Base-by-base conservation (phyloP, 2,888 invertebrate genomes). In the Lithophane semibrunnea region DNA sequence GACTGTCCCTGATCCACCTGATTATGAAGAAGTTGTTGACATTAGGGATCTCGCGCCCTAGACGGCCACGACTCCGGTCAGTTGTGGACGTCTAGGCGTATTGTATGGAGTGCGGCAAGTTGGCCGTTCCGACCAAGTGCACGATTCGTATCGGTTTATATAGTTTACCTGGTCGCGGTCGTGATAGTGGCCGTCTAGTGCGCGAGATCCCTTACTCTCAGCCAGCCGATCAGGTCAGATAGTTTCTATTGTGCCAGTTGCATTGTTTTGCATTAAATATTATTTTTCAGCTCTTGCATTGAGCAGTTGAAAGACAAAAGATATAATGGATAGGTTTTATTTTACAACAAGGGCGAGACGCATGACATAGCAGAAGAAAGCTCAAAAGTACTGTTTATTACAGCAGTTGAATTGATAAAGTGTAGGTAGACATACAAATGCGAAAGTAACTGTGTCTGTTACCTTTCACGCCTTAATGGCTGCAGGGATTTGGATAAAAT, bases 251-350 rank as follows among this genome's bases (percentile, higher is more conserved):
- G 54, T 71, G 16, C 7, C 24, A 63, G 16, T 12, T 65, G 29
- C 47, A 54, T 47, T 49, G 60, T 66, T 37, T 60, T 64, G 52
- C 49, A 37, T 64, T 24, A n/a, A 42, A 54, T 54, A 24, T 61
- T 18, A 47, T 63, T 52, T 64, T 64, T n/a, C 13, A 9, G 42
- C 56, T 49, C 10, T 24, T 76, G 10, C 29, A 16, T 56, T 16
- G 29, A 80, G 24, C 80, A 44, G 29, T 56, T 29, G 13, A 10
- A n/a, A 69, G 44, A 61, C 64, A 69, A 66, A 58, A 58, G 21
- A 66, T 61, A 69, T 65, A 81, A 68, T 66, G 47, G 42, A 61
- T 37, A 61, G n/a, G 85, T 56, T 58, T 49, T 81, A 75, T 81
- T 85, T 72, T 72, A 81, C 60, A 52, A 61, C 42, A 29, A 52